Base-by-base conservation (phyloP, 2,797 vertebrate genomes). In the Ataeniobius toweri region DNA sequence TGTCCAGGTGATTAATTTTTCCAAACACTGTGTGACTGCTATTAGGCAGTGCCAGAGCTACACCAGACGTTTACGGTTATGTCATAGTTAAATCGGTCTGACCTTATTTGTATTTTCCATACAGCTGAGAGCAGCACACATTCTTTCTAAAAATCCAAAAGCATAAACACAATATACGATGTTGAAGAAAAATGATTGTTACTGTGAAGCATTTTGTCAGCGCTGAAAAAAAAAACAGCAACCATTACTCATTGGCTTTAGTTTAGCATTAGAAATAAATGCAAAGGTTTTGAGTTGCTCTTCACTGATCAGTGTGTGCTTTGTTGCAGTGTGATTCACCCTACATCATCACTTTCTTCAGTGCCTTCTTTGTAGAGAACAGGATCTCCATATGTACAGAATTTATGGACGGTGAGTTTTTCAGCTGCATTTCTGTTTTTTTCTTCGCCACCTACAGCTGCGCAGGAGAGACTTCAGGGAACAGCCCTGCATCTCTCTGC, bases 281-380 rank as follows among this genome's bases (percentile, higher is more conserved):
- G 1, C 22, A 22, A 39, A 22, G 22, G 24, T 78, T 48, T 20
- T 63, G 22, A 9, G 10, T 41, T 58, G 18, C 14, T 41, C 8
- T 83, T 69, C 77, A 48, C 61, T 73, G 3, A 73, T 80, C 28
- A 61, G n/a, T 75, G 16, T 80, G 61, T 80, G 79, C 53, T 85
- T 53, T 87, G 78, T 94, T 95, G 50, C 96, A 99, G 98, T 99
- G 98, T 74, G 98, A 99, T 93, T 99, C 98, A 0, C 97, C 97
- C 0, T 99, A 98, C 92, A 99, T 99, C 95, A 99, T 99, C 95
- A 98, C 97, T 80, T 99, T 99, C 97, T 99, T 99, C 86, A 97
- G 98, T 77, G 98, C 98, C 85, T 99, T 99, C 94, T 99, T 99
- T 89, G 97, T 99, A 81, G 98, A 99, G 93, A 99, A 99, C 96